phyloP scores from a whole-genome alignment of 1,140 invertebrate species.

The Gonioctena quinquepunctata region DNA sequence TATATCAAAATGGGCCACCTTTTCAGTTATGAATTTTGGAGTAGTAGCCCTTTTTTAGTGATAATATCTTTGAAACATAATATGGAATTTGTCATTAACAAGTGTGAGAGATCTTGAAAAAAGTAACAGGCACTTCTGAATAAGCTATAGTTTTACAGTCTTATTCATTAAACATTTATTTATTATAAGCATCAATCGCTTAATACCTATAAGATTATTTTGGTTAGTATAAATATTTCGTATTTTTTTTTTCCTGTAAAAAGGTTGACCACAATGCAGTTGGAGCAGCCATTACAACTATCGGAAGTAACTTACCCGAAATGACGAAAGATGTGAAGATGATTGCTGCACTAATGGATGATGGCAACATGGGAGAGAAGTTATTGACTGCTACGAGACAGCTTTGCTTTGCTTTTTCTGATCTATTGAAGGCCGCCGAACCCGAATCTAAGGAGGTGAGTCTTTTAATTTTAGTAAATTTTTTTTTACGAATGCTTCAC shows the following conservation, averaged over 20 bases:
- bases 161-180: no score
- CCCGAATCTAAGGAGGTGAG: conserved; percentile 82
- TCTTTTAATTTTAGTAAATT: not conserved
- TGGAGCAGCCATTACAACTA: conserved; percentile 95
- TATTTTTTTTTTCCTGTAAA: not conserved
- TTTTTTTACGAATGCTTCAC: not conserved
- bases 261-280: conserved; percentile 90
- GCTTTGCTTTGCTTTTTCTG: conserved; percentile 92
- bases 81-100: no score
- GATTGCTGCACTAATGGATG: conserved; percentile 93
- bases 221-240: no score
- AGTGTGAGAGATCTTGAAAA: no score
- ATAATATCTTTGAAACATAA: no score
- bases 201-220: no score
- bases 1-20: no score
- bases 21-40: no score
- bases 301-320: conserved; percentile 94
- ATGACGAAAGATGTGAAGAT: conserved; percentile 93
- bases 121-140: no score
- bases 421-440: conserved; percentile 91
- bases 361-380: conserved; percentile 76
- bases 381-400: conserved; percentile 90
- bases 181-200: not conserved
- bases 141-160: no score
- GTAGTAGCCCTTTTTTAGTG: no score